phyloP scores from a whole-genome alignment of 1,140 invertebrate species.

The Aphelinus certus region DNA sequence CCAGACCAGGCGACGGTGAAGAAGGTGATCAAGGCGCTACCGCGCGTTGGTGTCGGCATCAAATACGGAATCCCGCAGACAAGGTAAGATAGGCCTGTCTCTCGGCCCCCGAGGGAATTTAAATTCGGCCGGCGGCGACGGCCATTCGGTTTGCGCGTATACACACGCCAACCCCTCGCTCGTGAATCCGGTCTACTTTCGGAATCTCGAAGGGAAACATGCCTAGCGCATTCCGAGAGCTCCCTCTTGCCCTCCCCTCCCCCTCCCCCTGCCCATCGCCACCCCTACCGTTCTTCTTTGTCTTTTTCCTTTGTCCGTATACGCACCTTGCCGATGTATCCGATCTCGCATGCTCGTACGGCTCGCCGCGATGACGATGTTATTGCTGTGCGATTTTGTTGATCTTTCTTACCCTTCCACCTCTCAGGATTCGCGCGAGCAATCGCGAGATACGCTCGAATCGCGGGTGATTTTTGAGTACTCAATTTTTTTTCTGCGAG shows the following conservation, averaged over 20 bases:
- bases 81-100: slow-evolving; percentile 70
- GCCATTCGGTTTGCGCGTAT: slow-evolving; percentile 49
- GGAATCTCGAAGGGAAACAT: slow-evolving; percentile 45
- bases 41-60: slow-evolving; percentile 97
- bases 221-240: slow-evolving; percentile 50
- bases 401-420: too few species aligned
- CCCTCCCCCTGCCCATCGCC: background rate
- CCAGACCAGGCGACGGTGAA: slow-evolving; percentile 96
- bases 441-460: too few species aligned
- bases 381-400: too few species aligned
- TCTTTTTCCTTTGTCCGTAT: slow-evolving; percentile 22
- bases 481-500: too few species aligned
- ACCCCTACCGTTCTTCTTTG: slow-evolving; percentile 42
- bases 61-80: slow-evolving; percentile 99
- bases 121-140: slow-evolving; percentile 38
- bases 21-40: slow-evolving; percentile 97
- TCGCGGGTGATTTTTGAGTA: too few species aligned
- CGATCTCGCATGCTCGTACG: too few species aligned
- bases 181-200: slow-evolving; percentile 41
- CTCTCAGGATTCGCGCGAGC: too few species aligned
- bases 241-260: slow-evolving; percentile 15
- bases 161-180: slow-evolving; percentile 31
- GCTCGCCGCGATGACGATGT: too few species aligned
- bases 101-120: slow-evolving; percentile 14
- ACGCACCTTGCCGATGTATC: too few species aligned